Conservation (phyloP, 2,113 vertebrate species). For the Chionomys nivalis region DNA sequence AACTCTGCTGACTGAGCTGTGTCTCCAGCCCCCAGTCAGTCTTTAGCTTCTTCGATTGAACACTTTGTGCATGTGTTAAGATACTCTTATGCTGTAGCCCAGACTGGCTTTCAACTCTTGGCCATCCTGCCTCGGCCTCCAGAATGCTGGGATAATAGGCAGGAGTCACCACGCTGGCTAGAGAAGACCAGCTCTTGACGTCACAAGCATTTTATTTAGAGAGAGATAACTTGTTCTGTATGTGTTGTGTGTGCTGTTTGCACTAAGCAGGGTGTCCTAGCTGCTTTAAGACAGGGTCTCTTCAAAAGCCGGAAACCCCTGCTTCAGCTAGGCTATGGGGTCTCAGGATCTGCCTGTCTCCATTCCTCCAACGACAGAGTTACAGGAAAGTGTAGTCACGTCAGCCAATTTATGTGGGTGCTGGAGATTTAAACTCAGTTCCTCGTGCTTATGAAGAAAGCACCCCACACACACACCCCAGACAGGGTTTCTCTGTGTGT, state of each 20-base stretch:
- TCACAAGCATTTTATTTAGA: slow-evolving; percentile 4
- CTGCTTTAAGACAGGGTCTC: not conserved
- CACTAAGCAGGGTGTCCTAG: not conserved
- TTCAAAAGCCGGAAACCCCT: not conserved
- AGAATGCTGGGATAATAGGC: not conserved
- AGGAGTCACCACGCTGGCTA: not conserved
- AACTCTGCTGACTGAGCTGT: not conserved
- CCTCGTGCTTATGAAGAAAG: not conserved
- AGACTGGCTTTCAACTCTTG: not conserved
- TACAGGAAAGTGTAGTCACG: not conserved
- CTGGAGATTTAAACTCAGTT: not conserved
- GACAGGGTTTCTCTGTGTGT: no score
- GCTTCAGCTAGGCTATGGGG: no score
- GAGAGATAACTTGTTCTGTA: not conserved
- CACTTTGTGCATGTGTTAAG: not conserved
- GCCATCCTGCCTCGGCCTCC: not conserved
- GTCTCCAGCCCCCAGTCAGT: no score
- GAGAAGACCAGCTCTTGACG: not conserved
- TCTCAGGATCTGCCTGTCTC: not conserved
- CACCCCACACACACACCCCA: no score
- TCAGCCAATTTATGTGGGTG: not conserved
- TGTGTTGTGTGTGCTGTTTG: not conserved
- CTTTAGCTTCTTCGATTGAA: not conserved
- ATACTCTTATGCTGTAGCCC: not conserved
- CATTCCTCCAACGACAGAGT: not conserved